phyloP scores from a whole-genome alignment of 2,888 invertebrate species.

The Dione vanillae region DNA sequence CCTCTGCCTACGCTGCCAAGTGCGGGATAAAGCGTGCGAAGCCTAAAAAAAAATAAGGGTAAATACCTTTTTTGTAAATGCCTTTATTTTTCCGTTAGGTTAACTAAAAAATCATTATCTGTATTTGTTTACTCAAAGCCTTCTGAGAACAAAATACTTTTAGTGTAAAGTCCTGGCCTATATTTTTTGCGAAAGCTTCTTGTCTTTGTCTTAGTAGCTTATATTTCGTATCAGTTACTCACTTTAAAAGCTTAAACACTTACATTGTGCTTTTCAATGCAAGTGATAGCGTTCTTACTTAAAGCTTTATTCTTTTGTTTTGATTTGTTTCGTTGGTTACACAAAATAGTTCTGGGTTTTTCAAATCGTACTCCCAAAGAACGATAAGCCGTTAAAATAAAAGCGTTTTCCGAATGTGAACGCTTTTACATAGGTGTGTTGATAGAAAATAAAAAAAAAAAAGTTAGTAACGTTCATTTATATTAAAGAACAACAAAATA shows the following conservation, averaged over 20 bases:
- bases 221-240: background rate
- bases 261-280: no score
- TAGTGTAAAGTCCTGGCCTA: slow-evolving; percentile 11
- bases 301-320: background rate
- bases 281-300: no score
- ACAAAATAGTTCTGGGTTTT: background rate
- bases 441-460: no score
- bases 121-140: slow-evolving; percentile 10
- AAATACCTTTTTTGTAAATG: background rate
- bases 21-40: no score
- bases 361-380: background rate
- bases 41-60: no score
- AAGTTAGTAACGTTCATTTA: no score
- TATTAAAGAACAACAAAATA: no score
- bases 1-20: no score
- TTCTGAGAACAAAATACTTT: slow-evolving; percentile 1
- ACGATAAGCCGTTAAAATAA: background rate
- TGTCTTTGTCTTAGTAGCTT: background rate
- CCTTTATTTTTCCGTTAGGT: background rate
- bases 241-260: background rate
- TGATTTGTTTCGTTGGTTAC: background rate
- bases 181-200: background rate
- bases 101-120: slow-evolving; percentile 14
- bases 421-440: no score
- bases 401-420: background rate